phyloP scores from a whole-genome alignment of 2,888 invertebrate genomes.

The Trypoxylon attenuatum region DNA sequence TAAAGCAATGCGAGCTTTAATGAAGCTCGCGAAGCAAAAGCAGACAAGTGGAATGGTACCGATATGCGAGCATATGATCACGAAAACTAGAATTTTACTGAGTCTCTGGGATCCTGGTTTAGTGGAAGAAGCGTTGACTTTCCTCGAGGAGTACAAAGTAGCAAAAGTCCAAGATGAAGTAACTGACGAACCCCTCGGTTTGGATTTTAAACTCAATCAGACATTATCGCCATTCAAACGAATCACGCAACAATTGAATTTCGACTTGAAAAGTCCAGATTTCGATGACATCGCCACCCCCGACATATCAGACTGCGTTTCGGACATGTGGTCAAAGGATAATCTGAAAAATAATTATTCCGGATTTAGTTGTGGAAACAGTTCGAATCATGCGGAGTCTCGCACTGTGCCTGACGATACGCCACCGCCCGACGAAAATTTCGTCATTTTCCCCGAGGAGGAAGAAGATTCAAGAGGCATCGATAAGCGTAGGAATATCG shows the following conservation, averaged over 20 bases:
- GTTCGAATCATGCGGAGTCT: background rate
- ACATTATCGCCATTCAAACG: constrained; percentile 84
- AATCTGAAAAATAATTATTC: constrained; percentile 68
- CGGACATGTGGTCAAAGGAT: constrained; percentile 80
- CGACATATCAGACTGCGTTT: constrained; percentile 79
- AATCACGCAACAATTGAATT: constrained; percentile 85
- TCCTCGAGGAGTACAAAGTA: constrained; percentile 86
- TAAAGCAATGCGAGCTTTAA: constrained; percentile 84
- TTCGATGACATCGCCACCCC: constrained; percentile 83
- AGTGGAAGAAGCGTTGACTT: constrained; percentile 89
- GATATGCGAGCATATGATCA: constrained; percentile 85
- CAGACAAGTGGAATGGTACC: constrained; percentile 85
- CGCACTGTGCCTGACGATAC: background rate
- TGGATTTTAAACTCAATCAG: constrained; percentile 71
- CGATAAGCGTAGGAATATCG: no score
- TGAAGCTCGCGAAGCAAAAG: constrained; percentile 84
- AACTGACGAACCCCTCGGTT: constrained; percentile 57
- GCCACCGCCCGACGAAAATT: constrained; percentile 74
- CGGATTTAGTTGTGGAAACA: constrained; percentile 49
- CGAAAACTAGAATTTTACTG: constrained; percentile 86
- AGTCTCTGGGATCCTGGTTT: constrained; percentile 90
- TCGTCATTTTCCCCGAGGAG: constrained; percentile 78
- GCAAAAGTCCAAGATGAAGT: constrained; percentile 66
- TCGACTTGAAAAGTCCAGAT: constrained; percentile 84
- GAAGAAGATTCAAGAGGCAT: constrained; percentile 73